These are phyloP conservation scores for Solenodon paradoxus DNA, from an alignment of 2,113 vertebrate species.

Conservation along the genomic window DNA sequence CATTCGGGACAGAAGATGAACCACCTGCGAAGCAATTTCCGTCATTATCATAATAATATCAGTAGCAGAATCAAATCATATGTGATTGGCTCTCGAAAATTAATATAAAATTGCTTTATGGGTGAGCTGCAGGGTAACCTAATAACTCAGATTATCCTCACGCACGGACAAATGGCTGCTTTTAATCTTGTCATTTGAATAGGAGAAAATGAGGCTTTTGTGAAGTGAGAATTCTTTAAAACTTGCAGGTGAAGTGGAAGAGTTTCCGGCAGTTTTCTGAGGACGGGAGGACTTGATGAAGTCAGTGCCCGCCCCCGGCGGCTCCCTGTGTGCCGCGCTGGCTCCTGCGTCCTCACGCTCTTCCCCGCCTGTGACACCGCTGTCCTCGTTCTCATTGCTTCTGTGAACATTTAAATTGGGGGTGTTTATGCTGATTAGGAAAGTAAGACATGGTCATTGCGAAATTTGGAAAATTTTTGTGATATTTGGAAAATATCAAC, in stretches of 20 bases:
- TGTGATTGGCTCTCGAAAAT: constrained; percentile 58
- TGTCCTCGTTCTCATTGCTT: neutral
- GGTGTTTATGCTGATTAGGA: neutral
- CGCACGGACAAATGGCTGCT: constrained; percentile 22
- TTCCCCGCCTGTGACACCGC: too few relatives aligned
- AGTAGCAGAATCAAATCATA: constrained; percentile 61
- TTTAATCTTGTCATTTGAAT: constrained; percentile 34
- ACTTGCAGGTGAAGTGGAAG: constrained; percentile 46
- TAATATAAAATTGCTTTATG: constrained; percentile 71
- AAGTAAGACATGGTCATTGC: neutral
- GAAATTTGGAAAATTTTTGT: too few relatives aligned
- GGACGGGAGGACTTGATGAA: neutral
- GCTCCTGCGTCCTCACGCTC: neutral
- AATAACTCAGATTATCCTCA: constrained; percentile 50
- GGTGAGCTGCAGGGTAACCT: constrained; percentile 1
- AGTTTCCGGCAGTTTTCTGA: constrained; percentile 4
- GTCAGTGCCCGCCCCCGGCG: too few relatives aligned
- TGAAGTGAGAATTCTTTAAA: constrained; percentile 43
- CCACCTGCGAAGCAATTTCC: constrained; percentile 64
- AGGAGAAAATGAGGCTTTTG: neutral
- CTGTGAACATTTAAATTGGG: neutral
- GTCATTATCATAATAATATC: constrained; percentile 72
- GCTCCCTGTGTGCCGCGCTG: too few relatives aligned
- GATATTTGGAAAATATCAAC: neutral
- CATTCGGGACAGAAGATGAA: constrained; percentile 50